Evolutionary conservation across 1,140 invertebrate species (phyloP), one percentile per base, ranked within the genome.

Genomic region (Penaeus vannamei): DNA sequence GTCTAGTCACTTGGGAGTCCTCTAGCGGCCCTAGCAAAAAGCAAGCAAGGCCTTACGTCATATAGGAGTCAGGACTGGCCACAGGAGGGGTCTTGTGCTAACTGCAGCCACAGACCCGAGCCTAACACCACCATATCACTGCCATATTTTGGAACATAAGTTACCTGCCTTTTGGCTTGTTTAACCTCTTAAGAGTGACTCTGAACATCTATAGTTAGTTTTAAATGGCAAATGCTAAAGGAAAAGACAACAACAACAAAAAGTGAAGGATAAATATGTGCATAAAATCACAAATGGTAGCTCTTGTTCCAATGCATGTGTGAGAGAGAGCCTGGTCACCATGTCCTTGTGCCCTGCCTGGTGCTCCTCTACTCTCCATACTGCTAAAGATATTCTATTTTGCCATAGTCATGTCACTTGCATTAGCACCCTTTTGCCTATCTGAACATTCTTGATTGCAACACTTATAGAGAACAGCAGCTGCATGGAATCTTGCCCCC

Each of bases 1-100:
- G 92, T 91, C 94, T 93, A 90, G 93, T 92, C 90, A 93, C 93
- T 77, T 91, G 91, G 84, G 92, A 90, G 82, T 92, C 91, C 76
- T 92, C 92, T 90, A 91, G 90, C 60, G 91, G 81, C 90, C 92
- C 92, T 92, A 90, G 85, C 89, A 87, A 89, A 85, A 87, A 82
- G 84, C 83, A 80, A 89, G 87, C 84, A 89, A 90, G 87, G 82
- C 82, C 76, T 84, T 84, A 72, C 53, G 87, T 84, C 72, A 84
- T 77, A 53, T 66, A 83, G 66, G 72, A 83, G 83, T 79, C 81
- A 84, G 82, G 82, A 53, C 53, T 53, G 53, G 53, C 53, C 53
- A 53, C 53, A 53, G 53, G 53, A 53, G 17, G 53, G 53, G 53
- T 53, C 53, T 53, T 53, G 53, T 53, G 53, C 53, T 53, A 53